These are phyloP conservation scores for Triplophysa yarkandensis DNA, from an alignment of 2,797 vertebrate species.

Conservation along the genomic window DNA sequence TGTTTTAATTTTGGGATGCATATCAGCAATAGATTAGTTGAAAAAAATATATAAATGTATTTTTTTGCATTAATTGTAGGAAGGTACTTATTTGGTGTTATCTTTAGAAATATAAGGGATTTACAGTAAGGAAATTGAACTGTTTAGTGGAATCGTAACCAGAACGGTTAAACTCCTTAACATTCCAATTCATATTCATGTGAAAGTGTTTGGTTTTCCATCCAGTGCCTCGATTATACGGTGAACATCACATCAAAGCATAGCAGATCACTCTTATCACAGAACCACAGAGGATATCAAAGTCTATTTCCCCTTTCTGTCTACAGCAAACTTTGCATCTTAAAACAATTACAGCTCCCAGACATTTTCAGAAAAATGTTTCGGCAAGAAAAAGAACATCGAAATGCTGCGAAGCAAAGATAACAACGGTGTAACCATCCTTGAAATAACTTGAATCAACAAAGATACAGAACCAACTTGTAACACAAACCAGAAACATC, in stretches of 20 bases:
- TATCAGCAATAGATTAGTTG: no score
- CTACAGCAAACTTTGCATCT: constrained; percentile 34
- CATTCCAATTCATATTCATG: background rate
- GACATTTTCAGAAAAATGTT: constrained; percentile 23
- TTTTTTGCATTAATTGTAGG: no score
- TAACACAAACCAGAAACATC: constrained; percentile 48
- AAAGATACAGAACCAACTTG: constrained; percentile 27
- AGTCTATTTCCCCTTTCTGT: constrained; percentile 26
- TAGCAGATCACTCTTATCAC: background rate
- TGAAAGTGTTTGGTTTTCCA: constrained; percentile 1
- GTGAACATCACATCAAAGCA: constrained; percentile 22
- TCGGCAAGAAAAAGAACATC: constrained; percentile 23
- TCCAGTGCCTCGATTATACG: background rate
- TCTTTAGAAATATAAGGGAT: no score
- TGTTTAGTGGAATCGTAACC: background rate
- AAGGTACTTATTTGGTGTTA: no score
- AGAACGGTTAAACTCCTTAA: background rate
- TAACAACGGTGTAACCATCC: constrained; percentile 44
- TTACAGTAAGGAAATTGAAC: background rate
- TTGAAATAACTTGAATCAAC: constrained; percentile 48
- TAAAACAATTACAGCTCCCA: constrained; percentile 46
- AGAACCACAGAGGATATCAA: constrained; percentile 23
- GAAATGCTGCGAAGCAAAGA: constrained; percentile 46
- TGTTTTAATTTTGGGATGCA: no score
- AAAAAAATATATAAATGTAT: no score